phyloP scores from a whole-genome alignment of 64 coral and sea anemone species.

The Exaiptasia diaphana region DNA sequence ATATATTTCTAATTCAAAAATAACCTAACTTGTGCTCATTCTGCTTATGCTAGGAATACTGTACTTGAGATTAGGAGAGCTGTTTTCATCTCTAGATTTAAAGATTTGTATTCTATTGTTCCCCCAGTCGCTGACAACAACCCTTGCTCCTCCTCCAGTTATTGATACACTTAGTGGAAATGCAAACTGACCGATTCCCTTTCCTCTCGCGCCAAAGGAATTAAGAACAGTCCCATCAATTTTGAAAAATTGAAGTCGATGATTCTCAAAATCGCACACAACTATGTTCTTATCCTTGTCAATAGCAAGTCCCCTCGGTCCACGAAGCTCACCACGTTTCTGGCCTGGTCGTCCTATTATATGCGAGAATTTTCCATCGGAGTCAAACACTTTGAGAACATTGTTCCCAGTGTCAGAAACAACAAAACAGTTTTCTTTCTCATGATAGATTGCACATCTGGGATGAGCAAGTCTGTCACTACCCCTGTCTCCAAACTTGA shows the following conservation, averaged over 20 bases:
- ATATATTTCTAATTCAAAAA: too few species aligned
- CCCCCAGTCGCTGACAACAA: slow-evolving; percentile 88
- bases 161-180: slow-evolving; percentile 77
- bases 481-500: slow-evolving; percentile 70
- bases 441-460: slow-evolving; percentile 59
- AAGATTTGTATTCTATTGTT: slow-evolving; percentile 87
- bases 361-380: slow-evolving; percentile 52
- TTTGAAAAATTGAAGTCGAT: slow-evolving; percentile 80
- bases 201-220: slow-evolving; percentile 79
- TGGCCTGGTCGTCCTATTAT: slow-evolving; percentile 61
- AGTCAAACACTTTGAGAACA: slow-evolving; percentile 77
- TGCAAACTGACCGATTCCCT: slow-evolving; percentile 80
- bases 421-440: slow-evolving; percentile 58
- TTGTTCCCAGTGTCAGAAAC: slow-evolving; percentile 94
- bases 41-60: not conserved
- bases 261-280: slow-evolving; percentile 94
- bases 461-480: slow-evolving; percentile 68
- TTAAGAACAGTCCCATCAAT: slow-evolving; percentile 71
- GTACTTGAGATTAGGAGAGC: not conserved
- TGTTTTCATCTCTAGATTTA: slow-evolving; percentile 42
- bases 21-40: too few species aligned
- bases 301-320: slow-evolving; percentile 65
- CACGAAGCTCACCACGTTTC: slow-evolving; percentile 60
- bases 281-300: slow-evolving; percentile 73
- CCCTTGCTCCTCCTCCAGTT: slow-evolving; percentile 26